Conservation (phyloP, 2,113 vertebrate species). For the Semnornis frantzii region DNA sequence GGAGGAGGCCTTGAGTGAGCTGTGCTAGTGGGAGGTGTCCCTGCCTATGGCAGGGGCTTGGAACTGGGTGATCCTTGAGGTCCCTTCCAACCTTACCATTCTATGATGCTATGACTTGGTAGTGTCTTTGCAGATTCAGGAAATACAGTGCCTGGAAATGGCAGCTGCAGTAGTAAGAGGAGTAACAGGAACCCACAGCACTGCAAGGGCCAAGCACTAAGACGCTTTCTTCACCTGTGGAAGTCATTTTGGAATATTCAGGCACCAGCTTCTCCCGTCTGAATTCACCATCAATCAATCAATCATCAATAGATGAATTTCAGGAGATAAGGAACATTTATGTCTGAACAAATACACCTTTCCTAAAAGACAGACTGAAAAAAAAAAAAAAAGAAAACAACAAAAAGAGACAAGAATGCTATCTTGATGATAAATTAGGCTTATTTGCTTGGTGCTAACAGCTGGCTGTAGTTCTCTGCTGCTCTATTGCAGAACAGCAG, state of each 20-base stretch:
- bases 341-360: neutral
- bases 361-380: neutral
- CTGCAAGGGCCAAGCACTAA: neutral
- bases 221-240: neutral
- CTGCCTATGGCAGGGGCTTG: no score
- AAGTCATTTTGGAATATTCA: neutral
- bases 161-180: neutral
- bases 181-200: neutral
- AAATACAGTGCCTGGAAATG: no score
- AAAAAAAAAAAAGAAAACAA: neutral
- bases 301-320: neutral
- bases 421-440: neutral
- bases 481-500: neutral
- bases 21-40: no score
- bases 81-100: no score
- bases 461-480: neutral
- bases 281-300: neutral
- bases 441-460: rapidly evolving
- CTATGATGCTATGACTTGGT: neutral
- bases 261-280: neutral
- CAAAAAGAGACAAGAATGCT: neutral
- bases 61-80: no score
- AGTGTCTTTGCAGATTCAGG: neutral
- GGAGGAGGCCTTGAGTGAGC: no score
- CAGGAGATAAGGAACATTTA: neutral